Percentiles rank a stretch among this genome's conserved stretches.
These are phyloP conservation scores for Trematomus bernacchii DNA, from an alignment of 2,797 vertebrate species.

Conservation along the genomic window DNA sequence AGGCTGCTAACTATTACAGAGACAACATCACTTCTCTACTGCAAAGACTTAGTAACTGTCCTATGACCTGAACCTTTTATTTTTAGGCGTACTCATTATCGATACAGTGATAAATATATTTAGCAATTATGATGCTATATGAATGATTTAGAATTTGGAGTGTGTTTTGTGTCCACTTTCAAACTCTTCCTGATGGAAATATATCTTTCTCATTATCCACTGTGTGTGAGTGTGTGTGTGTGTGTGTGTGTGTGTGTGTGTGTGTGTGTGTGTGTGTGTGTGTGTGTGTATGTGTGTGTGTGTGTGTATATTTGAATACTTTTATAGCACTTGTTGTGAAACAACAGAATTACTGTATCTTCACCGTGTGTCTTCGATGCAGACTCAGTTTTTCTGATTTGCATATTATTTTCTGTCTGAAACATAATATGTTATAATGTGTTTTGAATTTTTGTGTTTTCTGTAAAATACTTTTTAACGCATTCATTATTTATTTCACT, in stretches of 20 bases:
- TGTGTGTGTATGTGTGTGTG: too few relatives aligned
- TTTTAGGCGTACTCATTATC: too few relatives aligned
- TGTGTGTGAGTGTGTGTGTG: neutral
- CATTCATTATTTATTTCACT: slow-evolving; percentile 62
- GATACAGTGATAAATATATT: slow-evolving; percentile 1
- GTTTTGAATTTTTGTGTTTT: slow-evolving; percentile 23
- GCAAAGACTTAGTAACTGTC: too few relatives aligned
- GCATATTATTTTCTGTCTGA: neutral
- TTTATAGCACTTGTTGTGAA: slow-evolving; percentile 26
- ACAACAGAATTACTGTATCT: neutral
- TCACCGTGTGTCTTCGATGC: neutral
- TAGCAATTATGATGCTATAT: neutral
- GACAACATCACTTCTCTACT: too few relatives aligned
- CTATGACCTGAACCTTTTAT: too few relatives aligned
- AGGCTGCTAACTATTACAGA: neutral
- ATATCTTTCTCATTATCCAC: neutral
- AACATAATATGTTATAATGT: too few relatives aligned
- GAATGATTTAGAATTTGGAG: neutral
- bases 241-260: neutral
- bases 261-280: too few relatives aligned
- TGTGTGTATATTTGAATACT: neutral
- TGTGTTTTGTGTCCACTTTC: slow-evolving; percentile 3
- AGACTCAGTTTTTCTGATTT: neutral
- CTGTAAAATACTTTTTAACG: slow-evolving; percentile 13
- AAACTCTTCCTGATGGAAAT: neutral